Evolutionary conservation across 1,140 invertebrate species (phyloP), one percentile per base, ranked within the genome.

Genomic region (Lordiphosa collinella): DNA sequence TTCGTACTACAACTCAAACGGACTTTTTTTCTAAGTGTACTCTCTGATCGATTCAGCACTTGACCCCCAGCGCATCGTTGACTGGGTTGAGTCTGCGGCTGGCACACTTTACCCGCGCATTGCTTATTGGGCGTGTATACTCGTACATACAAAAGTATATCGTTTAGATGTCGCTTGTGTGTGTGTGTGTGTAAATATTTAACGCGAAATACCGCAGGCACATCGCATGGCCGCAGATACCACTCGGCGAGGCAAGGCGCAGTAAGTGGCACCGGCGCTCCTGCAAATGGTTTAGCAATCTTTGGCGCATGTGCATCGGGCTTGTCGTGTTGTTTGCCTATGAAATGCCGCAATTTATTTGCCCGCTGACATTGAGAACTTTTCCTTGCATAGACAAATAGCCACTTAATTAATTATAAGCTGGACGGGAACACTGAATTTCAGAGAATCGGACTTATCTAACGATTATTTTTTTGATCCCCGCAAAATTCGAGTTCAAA

Each of bases 121-220:
- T 68, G 76, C 78, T 84, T 72, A 82, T 84, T 84, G 72, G 78
- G 61, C 72, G 76, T 75, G 75, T 86, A 58, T 66, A 38, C 54
- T 53, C 25, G n/a, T 13, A n/a, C n/a, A 16, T 13, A 31, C 4
- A 32, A 25, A 14, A 10, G 7, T 50, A 50, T 50, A 32, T 50
- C 25, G 25, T 29, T 13, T 50, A 14, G 36, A 8, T 38, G 36
- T 13, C 36, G 34, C 9, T 49, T 32, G 1, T 16, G 14, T 35
- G 14, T 13, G 18, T 66, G 52, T 59, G 54, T 64, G 43, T 63
- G 79, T 52, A 84, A 84, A 84, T 84, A 84, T 84, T 84, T 61
- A 78, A 78, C 72, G 78, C 78, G 78, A 84, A 84, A 82, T 82
- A 60, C 78, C 78, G 51, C 63, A 59, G 41, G 41, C 54, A 62